phyloP scores from a whole-genome alignment of 2,888 invertebrate genomes.

The Alitta virens region DNA sequence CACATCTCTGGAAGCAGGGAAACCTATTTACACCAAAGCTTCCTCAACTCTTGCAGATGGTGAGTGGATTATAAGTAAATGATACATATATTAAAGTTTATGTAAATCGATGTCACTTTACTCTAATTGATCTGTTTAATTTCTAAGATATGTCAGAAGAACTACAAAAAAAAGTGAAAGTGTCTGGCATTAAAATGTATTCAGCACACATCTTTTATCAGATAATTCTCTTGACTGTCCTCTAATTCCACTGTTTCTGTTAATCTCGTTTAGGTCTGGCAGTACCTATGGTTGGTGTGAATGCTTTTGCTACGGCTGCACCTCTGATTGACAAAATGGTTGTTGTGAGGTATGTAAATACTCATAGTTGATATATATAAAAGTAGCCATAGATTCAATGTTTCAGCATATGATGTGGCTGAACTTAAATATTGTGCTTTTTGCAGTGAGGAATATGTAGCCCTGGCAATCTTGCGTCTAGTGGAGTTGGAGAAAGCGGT shows the following conservation, averaged over 20 bases:
- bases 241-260: too few relatives aligned
- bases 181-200: too few relatives aligned
- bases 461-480: conserved; percentile 74
- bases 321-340: conserved; percentile 74
- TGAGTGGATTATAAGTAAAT: conserved; percentile 35
- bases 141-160: too few relatives aligned
- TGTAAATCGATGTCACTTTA: too few relatives aligned
- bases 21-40: conserved; percentile 69
- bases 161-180: too few relatives aligned
- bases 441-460: conserved; percentile 71
- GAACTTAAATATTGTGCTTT: neutral
- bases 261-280: too few relatives aligned
- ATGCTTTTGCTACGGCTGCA: conserved; percentile 75
- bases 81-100: too few relatives aligned
- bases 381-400: too few relatives aligned
- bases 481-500: conserved; percentile 85
- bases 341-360: conserved; percentile 66
- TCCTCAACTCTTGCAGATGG: conserved; percentile 83
- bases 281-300: conserved; percentile 82
- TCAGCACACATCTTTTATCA: too few relatives aligned
- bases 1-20: conserved; percentile 68
- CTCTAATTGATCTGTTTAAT: too few relatives aligned
- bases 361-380: neutral
- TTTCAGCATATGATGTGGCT: too few relatives aligned
- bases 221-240: too few relatives aligned